A percentile compares a stretch with the other conserved stretches of the same genome.
phyloP scores from a whole-genome alignment of 2,888 invertebrate genomes.

The Melieria omissa region DNA sequence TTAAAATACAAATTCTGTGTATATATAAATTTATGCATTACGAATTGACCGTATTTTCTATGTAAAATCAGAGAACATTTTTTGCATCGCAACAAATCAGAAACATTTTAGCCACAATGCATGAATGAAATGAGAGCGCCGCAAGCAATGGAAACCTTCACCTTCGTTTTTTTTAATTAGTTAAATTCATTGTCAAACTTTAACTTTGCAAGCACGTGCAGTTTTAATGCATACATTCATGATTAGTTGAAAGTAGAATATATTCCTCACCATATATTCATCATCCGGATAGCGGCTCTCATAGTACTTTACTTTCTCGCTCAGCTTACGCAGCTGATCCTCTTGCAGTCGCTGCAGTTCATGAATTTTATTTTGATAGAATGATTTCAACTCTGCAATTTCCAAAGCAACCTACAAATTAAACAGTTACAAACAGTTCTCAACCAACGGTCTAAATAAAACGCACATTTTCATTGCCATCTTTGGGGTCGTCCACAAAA shows the following conservation, averaged over 20 bases:
- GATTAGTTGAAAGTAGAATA: background rate
- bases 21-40: too few species aligned
- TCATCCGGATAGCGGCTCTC: conserved; percentile 63
- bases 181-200: too few species aligned
- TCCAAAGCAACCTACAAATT: conserved; percentile 52
- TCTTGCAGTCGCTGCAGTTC: conserved; percentile 60
- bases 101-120: too few species aligned
- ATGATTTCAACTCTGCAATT: conserved; percentile 59
- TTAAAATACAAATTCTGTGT: too few species aligned
- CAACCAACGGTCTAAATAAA: background rate
- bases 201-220: too few species aligned
- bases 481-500: conserved; percentile 44
- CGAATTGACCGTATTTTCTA: too few species aligned
- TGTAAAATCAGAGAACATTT: too few species aligned
- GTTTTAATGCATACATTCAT: too few species aligned
- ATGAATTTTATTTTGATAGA: conserved; percentile 63
- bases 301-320: conserved; percentile 59
- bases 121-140: too few species aligned
- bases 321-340: conserved; percentile 57
- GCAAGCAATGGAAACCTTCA: too few species aligned
- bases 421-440: conserved; percentile 2
- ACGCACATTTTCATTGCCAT: conserved; percentile 47
- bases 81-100: too few species aligned
- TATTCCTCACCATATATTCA: conserved; percentile 62
- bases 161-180: too few species aligned